These are phyloP conservation scores for Bombus waltoni DNA, from an alignment of 1,140 invertebrate genomes.

Conservation along the genomic window DNA sequence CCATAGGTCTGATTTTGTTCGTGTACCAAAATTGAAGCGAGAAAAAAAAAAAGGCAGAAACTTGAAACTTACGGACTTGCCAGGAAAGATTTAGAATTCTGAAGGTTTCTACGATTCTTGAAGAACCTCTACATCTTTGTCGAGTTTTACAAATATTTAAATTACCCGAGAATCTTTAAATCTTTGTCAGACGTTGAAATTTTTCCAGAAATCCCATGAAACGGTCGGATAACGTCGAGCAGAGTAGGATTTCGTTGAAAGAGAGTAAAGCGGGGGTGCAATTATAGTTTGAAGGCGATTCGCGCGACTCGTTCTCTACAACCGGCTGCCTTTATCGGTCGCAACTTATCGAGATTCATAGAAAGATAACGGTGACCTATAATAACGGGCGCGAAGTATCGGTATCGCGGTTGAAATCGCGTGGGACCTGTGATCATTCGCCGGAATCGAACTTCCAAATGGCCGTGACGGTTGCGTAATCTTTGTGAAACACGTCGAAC, in stretches of 20 bases:
- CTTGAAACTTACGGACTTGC: too few relatives aligned
- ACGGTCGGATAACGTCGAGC: background rate
- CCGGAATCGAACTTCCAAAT: slow-evolving; percentile 47
- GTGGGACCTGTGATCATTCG: slow-evolving; percentile 33
- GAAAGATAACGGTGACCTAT: slow-evolving; percentile 55
- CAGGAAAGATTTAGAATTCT: too few relatives aligned
- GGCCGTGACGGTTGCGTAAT: slow-evolving; percentile 22
- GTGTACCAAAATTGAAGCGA: background rate
- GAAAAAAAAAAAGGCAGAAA: too few relatives aligned
- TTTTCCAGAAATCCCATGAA: background rate
- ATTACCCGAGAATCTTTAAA: background rate
- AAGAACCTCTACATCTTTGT: too few relatives aligned
- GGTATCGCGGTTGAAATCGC: slow-evolving; percentile 35
- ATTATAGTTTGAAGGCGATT: slow-evolving; percentile 13
- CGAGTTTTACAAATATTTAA: background rate
- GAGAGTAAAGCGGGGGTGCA: background rate
- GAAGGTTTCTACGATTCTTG: background rate
- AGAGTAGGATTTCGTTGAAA: background rate
- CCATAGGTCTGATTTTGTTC: background rate
- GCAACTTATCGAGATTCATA: slow-evolving; percentile 44
- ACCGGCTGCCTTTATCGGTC: slow-evolving; percentile 1
- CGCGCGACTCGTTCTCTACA: background rate
- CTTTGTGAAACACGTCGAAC: slow-evolving; percentile 6
- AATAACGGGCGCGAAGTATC: slow-evolving; percentile 56
- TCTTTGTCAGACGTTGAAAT: background rate